phyloP scores from a whole-genome alignment of 2,797 vertebrate species.

The Percopsis omiscomaycus region DNA sequence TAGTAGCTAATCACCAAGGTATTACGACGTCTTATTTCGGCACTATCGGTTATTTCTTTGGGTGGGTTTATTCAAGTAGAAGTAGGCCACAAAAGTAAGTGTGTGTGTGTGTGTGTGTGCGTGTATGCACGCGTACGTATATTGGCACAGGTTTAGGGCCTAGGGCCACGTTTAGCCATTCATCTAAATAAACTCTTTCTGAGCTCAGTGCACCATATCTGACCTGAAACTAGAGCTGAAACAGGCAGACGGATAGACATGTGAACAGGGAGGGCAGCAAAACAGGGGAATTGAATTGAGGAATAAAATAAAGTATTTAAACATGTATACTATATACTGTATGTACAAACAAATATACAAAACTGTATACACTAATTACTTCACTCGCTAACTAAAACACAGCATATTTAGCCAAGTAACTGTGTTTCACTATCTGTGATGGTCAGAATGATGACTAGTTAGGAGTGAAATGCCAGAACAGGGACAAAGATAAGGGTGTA shows the following conservation, averaged over 20 bases:
- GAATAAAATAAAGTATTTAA: no score
- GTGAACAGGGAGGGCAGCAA: conserved; percentile 7
- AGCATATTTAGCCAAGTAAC: no score
- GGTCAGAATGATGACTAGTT: conserved; percentile 59
- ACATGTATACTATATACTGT: not conserved
- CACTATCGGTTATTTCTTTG: conserved; percentile 29
- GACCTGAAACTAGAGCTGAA: conserved; percentile 47
- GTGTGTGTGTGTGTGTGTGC: conserved; percentile 1
- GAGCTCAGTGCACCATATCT: conserved; percentile 37
- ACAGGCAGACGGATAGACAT: conserved; percentile 17
- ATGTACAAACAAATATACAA: no score
- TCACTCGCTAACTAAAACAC: no score
- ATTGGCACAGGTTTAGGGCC: conserved; percentile 45
- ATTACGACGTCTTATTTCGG: conserved; percentile 41
- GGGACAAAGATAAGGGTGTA: conserved; percentile 6
- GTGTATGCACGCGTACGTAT: conserved; percentile 3
- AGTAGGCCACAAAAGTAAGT: conserved; percentile 33
- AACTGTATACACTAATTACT: no score
- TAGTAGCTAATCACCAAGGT: conserved; percentile 31
- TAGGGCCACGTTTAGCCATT: conserved; percentile 42
- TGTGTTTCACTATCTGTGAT: conserved; percentile 16
- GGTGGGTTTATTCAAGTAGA: conserved; percentile 27
- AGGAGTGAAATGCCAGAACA: conserved; percentile 43
- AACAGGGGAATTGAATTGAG: not conserved
- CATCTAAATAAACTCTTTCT: conserved; percentile 31